Percentiles rank a stretch among this genome's conserved stretches.
phyloP scores from a whole-genome alignment of 1,140 invertebrate genomes.

The Alviniconcha marisindica region DNA sequence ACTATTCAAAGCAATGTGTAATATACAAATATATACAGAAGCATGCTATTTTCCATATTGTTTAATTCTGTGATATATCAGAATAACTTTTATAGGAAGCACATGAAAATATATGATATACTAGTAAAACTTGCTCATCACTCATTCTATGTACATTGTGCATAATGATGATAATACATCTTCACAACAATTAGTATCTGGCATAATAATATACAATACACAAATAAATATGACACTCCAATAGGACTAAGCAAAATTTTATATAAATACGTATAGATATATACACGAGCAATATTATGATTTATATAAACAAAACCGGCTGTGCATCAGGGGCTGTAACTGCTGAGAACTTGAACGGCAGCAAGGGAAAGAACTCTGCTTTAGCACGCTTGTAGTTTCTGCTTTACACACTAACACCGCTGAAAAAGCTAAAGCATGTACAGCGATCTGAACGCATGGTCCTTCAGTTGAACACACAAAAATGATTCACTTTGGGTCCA shows the following conservation, averaged over 20 bases:
- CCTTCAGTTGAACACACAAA: no score
- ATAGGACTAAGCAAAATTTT: neutral
- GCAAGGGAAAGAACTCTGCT: no score
- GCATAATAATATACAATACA: slow-evolving; percentile 16
- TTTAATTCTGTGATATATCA: neutral
- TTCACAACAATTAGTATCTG: slow-evolving; percentile 30
- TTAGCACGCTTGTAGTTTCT: no score
- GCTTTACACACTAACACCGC: no score
- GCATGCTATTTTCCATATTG: neutral
- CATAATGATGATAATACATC: neutral
- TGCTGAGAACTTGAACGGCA: no score
- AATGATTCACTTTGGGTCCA: no score
- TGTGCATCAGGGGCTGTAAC: no score
- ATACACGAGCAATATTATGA: neutral
- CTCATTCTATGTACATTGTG: slow-evolving; percentile 10
- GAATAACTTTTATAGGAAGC: slow-evolving; percentile 2
- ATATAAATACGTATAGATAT: no score
- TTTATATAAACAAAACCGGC: no score
- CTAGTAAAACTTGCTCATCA: neutral
- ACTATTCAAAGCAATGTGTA: no score
- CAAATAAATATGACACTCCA: slow-evolving; percentile 3
- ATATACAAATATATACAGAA: slow-evolving; percentile 18
- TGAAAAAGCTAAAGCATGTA: no score
- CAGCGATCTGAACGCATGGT: no score
- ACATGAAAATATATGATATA: neutral